Conservation (phyloP, 2,797 vertebrate species). For the Delichon dasypus region DNA sequence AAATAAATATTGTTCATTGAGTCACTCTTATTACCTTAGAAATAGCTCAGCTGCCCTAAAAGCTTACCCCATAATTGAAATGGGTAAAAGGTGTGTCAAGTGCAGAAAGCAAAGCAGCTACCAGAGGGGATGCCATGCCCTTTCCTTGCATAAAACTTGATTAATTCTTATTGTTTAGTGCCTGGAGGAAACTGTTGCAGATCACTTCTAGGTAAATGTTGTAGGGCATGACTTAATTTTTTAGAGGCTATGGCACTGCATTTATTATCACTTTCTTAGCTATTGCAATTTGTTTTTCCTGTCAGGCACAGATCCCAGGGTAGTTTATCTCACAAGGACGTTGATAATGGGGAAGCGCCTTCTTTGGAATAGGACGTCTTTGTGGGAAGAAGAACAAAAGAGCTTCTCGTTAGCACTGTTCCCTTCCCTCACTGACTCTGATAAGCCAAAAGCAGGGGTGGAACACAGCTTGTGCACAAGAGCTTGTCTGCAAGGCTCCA, state of each 20-base stretch:
- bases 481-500: not conserved
- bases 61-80: not conserved
- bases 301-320: not conserved
- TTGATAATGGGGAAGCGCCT: not conserved
- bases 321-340: not conserved
- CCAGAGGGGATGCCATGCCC: not conserved
- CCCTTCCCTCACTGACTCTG: not conserved
- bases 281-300: not conserved
- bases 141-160: not conserved
- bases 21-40: not conserved
- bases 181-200: not conserved
- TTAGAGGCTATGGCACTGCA: not conserved
- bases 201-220: not conserved
- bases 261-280: not conserved
- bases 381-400: not conserved
- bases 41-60: not conserved
- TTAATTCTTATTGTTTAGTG: conserved; percentile 14
- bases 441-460: not conserved
- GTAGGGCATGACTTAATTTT: not conserved
- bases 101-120: not conserved
- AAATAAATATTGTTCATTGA: not conserved
- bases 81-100: not conserved
- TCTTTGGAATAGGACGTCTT: not conserved
- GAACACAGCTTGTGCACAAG: not conserved
- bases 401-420: not conserved